phyloP scores from a whole-genome alignment of 2,113 vertebrate species.

The Amphiprion percula region DNA sequence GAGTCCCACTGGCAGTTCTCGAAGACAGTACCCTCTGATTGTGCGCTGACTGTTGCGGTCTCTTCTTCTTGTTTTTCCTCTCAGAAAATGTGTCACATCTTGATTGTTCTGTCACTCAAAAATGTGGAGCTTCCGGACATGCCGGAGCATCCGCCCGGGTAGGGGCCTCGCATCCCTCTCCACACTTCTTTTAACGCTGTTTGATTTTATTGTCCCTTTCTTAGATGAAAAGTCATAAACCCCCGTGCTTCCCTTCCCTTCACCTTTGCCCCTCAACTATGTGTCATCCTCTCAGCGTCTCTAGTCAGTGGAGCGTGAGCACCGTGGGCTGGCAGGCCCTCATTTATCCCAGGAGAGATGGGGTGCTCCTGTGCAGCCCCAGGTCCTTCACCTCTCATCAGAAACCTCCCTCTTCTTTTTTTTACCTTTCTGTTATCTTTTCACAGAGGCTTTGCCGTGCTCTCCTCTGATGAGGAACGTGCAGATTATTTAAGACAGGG shows the following conservation, averaged over 20 bases:
- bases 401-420: conserved; percentile 25
- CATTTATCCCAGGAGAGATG: conserved; percentile 47
- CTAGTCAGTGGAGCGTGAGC: conserved; percentile 40
- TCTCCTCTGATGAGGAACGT: conserved; percentile 17
- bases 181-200: conserved; percentile 1
- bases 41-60: not conserved
- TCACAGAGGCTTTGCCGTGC: conserved; percentile 69
- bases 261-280: conserved; percentile 15
- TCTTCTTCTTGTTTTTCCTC: not conserved
- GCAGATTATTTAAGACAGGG: conserved; percentile 11
- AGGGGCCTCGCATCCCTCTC: not conserved
- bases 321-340: conserved; percentile 31
- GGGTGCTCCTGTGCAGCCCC: conserved; percentile 10
- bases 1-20: not conserved
- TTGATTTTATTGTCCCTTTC: conserved; percentile 50
- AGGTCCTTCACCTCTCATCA: conserved; percentile 35
- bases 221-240: conserved; percentile 49
- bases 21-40: not conserved
- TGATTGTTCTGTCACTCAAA: conserved; percentile 58
- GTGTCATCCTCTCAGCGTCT: conserved; percentile 33
- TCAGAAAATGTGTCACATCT: conserved; percentile 19
- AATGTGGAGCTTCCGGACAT: not conserved
- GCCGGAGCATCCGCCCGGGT: not conserved
- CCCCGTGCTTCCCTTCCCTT: not conserved
- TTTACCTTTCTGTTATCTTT: conserved; percentile 19